These are phyloP conservation scores for Pseudomyrmex dendroicus DNA, from an alignment of 1,140 invertebrate genomes.

Conservation along the genomic window DNA sequence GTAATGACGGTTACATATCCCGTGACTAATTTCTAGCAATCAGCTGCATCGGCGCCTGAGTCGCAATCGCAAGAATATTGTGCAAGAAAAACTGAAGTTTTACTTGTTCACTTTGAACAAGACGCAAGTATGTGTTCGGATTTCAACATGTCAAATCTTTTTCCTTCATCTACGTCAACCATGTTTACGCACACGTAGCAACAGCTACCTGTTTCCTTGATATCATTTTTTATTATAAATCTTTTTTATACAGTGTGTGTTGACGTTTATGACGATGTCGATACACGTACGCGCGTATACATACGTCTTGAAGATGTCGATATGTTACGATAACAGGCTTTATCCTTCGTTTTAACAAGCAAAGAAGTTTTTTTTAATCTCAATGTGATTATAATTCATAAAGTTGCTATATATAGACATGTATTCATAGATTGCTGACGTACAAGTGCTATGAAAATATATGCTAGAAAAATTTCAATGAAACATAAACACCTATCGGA, in stretches of 20 bases:
- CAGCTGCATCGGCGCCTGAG: conserved; percentile 31
- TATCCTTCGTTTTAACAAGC: background rate
- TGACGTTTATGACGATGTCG: conserved; percentile 39
- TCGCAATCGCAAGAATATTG: conserved; percentile 26
- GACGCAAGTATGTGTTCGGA: conserved; percentile 35
- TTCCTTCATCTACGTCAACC: conserved; percentile 16
- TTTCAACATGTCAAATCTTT: conserved; percentile 53
- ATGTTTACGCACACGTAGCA: conserved; percentile 17
- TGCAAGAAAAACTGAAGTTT: conserved; percentile 47
- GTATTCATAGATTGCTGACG: no score
- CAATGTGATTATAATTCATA: background rate
- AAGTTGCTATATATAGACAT: background rate
- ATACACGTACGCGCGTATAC: background rate
- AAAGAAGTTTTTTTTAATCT: background rate
- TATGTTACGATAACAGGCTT: conserved; percentile 13
- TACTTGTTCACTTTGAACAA: background rate
- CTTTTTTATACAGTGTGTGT: background rate
- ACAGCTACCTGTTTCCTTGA: conserved; percentile 37
- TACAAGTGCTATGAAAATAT: no score
- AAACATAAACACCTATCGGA: no score
- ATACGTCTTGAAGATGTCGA: background rate
- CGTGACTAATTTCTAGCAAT: conserved; percentile 56
- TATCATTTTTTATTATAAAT: conserved; percentile 34
- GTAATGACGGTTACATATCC: conserved; percentile 47
- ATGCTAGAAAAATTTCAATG: conserved; percentile 11